Base-by-base conservation (phyloP, 2,888 invertebrate species). In the Stratiomys singularior region DNA sequence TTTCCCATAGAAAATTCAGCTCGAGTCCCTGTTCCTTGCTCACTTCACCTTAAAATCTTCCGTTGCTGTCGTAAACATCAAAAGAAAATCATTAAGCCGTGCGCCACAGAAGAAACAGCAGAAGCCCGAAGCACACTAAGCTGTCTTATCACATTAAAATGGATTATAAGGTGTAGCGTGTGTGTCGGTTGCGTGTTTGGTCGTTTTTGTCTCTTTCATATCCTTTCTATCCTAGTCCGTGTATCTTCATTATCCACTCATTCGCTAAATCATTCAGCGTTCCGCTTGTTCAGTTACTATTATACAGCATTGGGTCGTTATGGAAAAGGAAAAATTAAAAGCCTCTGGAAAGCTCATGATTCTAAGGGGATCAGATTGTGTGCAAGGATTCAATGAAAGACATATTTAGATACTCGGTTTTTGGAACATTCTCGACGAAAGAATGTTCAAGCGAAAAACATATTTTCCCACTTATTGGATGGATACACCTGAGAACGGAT, bases 21-120 rank as follows among this genome's bases (percentile, higher is more conserved):
- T 37, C 37, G 9, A 9, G 9, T 9, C 37, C 9, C 9, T 37
- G 37, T 9, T 37, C 9, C 37, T 37, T 37, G 37, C 9, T 9
- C 9, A 37, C 37, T 5, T 37, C 37, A 37, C 37, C 37, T 37
- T 3, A 37, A 37, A 37, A 37, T 37, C 37, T 37, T 3, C 37
- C 3, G 37, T 9, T 9, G 9, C 37, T 37, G 52, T 52, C 15
- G 69, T 47, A 23, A 69, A 69, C 69, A 46, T 69, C 69, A 69
- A 69, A 69, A 46, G 69, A 23, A 69, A 47, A 69, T 69, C 69
- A 47, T 69, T 46, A 47, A 69, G 69, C 69, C 44, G 5, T 37
- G 15, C 3, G 13, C 27, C 46, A 5, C 21, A 9, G 7, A 25
- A 21, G 23, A 3, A 25, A 21, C 28, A 21, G 28, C 64, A 18